Evolutionary conservation across 2,888 invertebrate species (phyloP), one percentile per base, ranked within the genome.

Genomic region (Tricholauxania praeusta): DNA sequence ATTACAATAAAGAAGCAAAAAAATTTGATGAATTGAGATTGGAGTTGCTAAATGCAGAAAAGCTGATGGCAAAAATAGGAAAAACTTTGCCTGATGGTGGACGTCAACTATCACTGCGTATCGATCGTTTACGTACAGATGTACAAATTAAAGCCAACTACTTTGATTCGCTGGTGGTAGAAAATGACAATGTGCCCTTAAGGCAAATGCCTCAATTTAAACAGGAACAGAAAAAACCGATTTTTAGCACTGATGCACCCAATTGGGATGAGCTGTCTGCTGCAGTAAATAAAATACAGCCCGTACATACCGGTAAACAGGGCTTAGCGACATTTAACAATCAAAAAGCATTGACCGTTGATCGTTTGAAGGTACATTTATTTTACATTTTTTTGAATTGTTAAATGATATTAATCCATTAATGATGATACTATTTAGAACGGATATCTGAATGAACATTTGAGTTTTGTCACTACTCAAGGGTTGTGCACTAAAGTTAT

Each of bases 271-370:
- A 83, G n/a, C 75, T 87, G 1, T 84, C 85, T 1, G 81, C 80
- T 15, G 85, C 82, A 0, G 86, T 86, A 0, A 82, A 85, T 77
- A 74, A 81, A 64, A 83, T 88, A 51, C 77, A 85, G 74, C 87
- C 87, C 5, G 81, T 75, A 3, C 77, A 82, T 39, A 86, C 85
- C 0, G 87, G 88, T 3, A 79, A 83, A 76, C 72, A 84, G 88
- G 94, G 93, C 1, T 87, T 94, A 88, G 89, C 90, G 51, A 94
- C 92, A 0, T 91, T 92, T 78, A 89, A 92, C 81, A 89, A 89
- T 2, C 92, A 94, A 80, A 91, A 92, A 75, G 88, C 90, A 12
- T 82, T 94, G 47, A 95, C 94, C 3, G 86, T 93, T 71, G 93
- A 95, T 57, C 90, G 93, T 6, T 87, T 96, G 3, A 90, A 93